Conservation (phyloP, 2,113 vertebrate species). For the Cololabis saira region DNA sequence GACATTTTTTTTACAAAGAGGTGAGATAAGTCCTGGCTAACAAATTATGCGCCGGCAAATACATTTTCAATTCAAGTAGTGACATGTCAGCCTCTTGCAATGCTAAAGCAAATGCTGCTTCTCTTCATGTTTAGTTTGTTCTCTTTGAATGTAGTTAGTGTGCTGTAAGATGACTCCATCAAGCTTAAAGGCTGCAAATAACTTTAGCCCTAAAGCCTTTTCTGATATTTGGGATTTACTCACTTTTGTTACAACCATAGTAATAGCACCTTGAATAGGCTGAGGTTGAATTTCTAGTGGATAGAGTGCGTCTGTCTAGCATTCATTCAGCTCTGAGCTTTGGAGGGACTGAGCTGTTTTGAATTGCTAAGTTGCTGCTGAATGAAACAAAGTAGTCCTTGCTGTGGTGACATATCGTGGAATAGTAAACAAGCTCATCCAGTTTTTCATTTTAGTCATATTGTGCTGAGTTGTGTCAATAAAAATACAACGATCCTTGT, state of each 20-base stretch:
- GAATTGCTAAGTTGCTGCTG: neutral
- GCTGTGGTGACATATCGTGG: neutral
- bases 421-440: constrained; percentile 6
- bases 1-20: too few species aligned
- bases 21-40: too few species aligned
- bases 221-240: neutral
- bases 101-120: too few species aligned
- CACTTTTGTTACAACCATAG: constrained; percentile 10
- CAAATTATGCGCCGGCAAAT: too few species aligned
- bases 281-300: constrained; percentile 9
- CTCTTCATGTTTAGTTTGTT: too few species aligned
- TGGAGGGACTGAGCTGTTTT: constrained; percentile 11
- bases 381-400: constrained; percentile 26
- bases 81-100: too few species aligned
- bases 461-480: neutral
- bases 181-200: too few species aligned
- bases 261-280: neutral
- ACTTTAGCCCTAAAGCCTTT: too few species aligned
- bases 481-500: too few species aligned
- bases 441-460: constrained; percentile 18
- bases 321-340: neutral
- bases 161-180: too few species aligned
- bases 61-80: too few species aligned
- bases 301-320: constrained; percentile 1
- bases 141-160: too few species aligned